Evolutionary conservation across 2,888 invertebrate genomes (phyloP).

Genomic region (Megalurothrips usitatus): DNA sequence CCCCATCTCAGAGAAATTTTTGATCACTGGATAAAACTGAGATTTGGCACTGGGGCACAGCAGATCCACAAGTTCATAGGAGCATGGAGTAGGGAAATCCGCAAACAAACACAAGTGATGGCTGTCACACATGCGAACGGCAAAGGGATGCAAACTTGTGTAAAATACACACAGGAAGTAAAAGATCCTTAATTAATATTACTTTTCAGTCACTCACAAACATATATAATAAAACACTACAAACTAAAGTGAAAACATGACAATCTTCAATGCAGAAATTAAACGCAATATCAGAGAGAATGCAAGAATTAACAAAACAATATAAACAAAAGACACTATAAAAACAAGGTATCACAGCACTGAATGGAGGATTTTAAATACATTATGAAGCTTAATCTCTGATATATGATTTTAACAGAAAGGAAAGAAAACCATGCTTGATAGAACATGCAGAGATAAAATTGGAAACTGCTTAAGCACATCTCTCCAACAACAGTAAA

Average conservation of each 20-base stretch:
- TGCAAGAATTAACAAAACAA: conserved; percentile 23
- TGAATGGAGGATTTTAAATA: conserved; percentile 23
- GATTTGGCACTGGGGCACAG: not conserved
- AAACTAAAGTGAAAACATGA: conserved; percentile 18
- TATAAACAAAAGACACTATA: conserved; percentile 27
- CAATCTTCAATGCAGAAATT: conserved; percentile 13
- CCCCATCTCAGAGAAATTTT: not conserved
- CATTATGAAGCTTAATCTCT: conserved; percentile 6
- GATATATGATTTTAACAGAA: not conserved
- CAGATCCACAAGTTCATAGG: not conserved
- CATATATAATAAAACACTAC: conserved; percentile 21
- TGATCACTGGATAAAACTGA: conserved; percentile 5
- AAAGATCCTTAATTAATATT: not conserved
- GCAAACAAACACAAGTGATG: not conserved
- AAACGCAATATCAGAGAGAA: conserved; percentile 14
- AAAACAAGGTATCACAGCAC: conserved; percentile 26
- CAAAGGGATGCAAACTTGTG: not conserved
- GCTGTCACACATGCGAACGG: not conserved
- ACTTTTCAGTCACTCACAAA: conserved; percentile 16
- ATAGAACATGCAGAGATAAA: no score
- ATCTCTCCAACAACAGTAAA: no score
- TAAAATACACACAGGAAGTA: conserved; percentile 3
- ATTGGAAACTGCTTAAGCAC: no score
- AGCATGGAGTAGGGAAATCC: not conserved
- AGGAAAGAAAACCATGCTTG: not conserved